A percentile compares a stretch with the other conserved stretches of the same genome.
phyloP scores from a whole-genome alignment of 2,113 vertebrate genomes.

The Megaceryle maxima region DNA sequence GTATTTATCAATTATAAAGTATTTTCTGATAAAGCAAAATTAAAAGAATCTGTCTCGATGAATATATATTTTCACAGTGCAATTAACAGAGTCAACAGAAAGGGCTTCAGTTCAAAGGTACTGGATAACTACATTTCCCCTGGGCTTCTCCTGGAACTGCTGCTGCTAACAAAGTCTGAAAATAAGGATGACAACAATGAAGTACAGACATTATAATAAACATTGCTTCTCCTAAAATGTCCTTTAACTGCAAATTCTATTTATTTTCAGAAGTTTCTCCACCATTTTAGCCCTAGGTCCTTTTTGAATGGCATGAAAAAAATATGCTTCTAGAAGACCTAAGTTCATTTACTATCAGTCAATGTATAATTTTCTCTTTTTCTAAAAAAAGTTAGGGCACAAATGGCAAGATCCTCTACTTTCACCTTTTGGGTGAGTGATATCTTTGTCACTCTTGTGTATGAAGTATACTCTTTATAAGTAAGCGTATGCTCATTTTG shows the following conservation, averaged over 20 bases:
- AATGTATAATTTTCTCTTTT: not conserved
- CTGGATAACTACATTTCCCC: not conserved
- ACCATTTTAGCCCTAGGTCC: rapidly evolving
- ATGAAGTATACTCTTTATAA: too few species aligned
- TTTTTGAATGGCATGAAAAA: not conserved
- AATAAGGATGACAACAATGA: not conserved
- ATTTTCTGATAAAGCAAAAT: not conserved
- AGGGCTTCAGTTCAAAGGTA: not conserved
- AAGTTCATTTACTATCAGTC: not conserved
- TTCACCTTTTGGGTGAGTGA: not conserved
- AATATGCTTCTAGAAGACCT: not conserved
- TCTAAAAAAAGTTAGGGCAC: not conserved
- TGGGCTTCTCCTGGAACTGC: not conserved
- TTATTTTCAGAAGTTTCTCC: not conserved
- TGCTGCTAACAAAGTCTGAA: not conserved
- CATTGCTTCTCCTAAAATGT: not conserved
- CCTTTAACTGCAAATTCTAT: not conserved
- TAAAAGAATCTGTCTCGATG: not conserved
- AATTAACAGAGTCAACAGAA: not conserved
- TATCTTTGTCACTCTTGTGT: too few species aligned
- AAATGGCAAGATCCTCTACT: not conserved
- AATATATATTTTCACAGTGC: not conserved
- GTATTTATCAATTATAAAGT: not conserved
- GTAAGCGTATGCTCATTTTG: too few species aligned
- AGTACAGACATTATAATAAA: not conserved